Evolutionary conservation across 2,113 vertebrate species (phyloP), one percentile per base, ranked within the genome.

Genomic region (Athene noctua): DNA sequence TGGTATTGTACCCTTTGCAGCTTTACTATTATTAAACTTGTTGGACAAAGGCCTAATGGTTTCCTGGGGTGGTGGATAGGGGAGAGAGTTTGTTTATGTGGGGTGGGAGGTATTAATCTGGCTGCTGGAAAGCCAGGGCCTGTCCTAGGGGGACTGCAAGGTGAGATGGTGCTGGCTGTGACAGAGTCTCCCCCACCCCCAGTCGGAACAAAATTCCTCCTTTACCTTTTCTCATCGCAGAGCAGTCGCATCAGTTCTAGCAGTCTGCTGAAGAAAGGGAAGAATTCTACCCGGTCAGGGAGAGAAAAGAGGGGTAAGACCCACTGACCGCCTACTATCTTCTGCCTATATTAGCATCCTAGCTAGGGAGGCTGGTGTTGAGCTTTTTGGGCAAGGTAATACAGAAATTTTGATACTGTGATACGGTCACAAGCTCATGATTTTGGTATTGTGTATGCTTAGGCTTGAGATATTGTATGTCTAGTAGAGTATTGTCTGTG

Each of bases 101-200:
- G 6, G 30, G 34, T 54, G 32, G 18, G 51, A 82, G 32, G 5
- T 32, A 11, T 36, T 80, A 36, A 66, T 63, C 29, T 49, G 36
- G 16, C 47, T 75, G 23, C 46, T 67, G 57, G 61, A 74, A 58
- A 36, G 12, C 36, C 27, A 57, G 61, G 84, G 38, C 9, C 46
- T 73, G 27, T 32, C 5, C 9, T 32, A 38, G 55, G 16, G 26
- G 75, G 57, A 44, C 30, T 70, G 36, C 55, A 54, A 49, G 46
- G 15, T 75, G 46, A 70, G 51, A 23, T 54, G 63, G 14, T 77
- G 49, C 54, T 87, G 73, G 5, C 18, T 80, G 15, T 54, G 63
- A 38, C 8, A 25, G 11, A 25, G 7, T 44, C 2, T 3, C 12
- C 4, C 9, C 13, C 2, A 10, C 4, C 21, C 16, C 8, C 1